These are phyloP conservation scores for Halesus radiatus DNA, from an alignment of 1,140 invertebrate species.

Conservation along the genomic window DNA sequence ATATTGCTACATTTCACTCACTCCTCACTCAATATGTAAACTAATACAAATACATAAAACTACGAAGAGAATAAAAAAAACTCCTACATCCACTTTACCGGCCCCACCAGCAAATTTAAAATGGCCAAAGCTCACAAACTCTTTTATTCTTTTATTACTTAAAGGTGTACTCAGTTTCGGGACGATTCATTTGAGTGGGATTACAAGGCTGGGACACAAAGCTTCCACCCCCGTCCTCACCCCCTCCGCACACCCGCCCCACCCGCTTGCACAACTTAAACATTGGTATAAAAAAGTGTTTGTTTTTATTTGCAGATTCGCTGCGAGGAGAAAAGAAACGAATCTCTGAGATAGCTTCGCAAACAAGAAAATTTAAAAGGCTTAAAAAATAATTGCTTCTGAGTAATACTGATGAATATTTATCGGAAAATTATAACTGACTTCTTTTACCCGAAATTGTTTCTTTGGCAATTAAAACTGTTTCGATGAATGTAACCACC, in stretches of 20 bases:
- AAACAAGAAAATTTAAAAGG: conserved; percentile 37
- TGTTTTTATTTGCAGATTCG: conserved; percentile 20
- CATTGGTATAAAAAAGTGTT: conserved; percentile 25
- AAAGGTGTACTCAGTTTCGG: conserved; percentile 42
- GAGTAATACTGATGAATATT: conserved; percentile 38
- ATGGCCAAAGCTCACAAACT: conserved; percentile 35
- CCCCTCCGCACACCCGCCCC: background rate
- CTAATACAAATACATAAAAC: too few species aligned
- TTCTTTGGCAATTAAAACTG: too few species aligned
- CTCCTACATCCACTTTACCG: background rate
- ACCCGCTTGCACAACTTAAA: conserved; percentile 30
- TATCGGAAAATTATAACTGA: conserved; percentile 14
- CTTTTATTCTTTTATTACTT: conserved; percentile 44
- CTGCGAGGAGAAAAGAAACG: conserved; percentile 16
- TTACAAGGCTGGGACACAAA: conserved; percentile 41
- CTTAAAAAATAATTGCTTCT: conserved; percentile 38
- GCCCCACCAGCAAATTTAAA: conserved; percentile 22
- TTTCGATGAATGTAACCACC: too few species aligned
- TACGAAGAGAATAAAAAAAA: too few species aligned
- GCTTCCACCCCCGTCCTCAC: background rate
- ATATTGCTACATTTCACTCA: too few species aligned
- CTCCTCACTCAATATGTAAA: too few species aligned
- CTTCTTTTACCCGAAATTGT: too few species aligned
- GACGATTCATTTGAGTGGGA: conserved; percentile 47
- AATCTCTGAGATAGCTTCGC: conserved; percentile 35